These are phyloP conservation scores for Lucinisca nassula DNA, from an alignment of 2,888 invertebrate species.

Conservation along the genomic window DNA sequence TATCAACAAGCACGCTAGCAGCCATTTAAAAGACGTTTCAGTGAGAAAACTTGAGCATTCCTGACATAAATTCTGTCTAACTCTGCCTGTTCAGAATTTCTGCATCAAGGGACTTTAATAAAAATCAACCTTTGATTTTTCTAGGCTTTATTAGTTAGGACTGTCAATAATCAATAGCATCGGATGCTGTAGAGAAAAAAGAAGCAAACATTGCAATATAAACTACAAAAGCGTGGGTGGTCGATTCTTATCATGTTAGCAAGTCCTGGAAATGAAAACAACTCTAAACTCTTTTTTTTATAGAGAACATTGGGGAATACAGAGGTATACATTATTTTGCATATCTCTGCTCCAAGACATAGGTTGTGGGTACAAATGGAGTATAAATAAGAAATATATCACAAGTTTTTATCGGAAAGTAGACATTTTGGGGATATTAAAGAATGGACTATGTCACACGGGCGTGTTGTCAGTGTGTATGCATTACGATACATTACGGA, in stretches of 20 bases:
- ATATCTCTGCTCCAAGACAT: too few relatives aligned
- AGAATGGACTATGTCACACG: too few relatives aligned
- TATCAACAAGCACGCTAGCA: neutral
- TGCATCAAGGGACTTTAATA: neutral
- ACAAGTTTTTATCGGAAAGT: too few relatives aligned
- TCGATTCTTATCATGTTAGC: neutral
- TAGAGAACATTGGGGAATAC: neutral
- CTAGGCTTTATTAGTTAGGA: neutral
- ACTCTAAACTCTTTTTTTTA: neutral
- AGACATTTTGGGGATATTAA: too few relatives aligned
- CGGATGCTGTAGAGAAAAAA: neutral
- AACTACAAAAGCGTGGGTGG: neutral
- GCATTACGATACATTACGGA: too few relatives aligned
- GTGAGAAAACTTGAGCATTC: neutral
- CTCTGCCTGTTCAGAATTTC: neutral
- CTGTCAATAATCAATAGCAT: slow-evolving; percentile 1
- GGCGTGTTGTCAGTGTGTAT: too few relatives aligned
- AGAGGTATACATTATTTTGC: too few relatives aligned
- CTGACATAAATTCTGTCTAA: neutral
- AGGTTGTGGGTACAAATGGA: too few relatives aligned
- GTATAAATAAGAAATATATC: too few relatives aligned
- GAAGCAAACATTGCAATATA: neutral
- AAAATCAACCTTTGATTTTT: slow-evolving; percentile 3
- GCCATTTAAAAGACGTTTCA: neutral
- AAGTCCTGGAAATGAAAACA: too few relatives aligned